phyloP scores from a whole-genome alignment of 2,113 vertebrate genomes.

The Leptobrachium leishanense region DNA sequence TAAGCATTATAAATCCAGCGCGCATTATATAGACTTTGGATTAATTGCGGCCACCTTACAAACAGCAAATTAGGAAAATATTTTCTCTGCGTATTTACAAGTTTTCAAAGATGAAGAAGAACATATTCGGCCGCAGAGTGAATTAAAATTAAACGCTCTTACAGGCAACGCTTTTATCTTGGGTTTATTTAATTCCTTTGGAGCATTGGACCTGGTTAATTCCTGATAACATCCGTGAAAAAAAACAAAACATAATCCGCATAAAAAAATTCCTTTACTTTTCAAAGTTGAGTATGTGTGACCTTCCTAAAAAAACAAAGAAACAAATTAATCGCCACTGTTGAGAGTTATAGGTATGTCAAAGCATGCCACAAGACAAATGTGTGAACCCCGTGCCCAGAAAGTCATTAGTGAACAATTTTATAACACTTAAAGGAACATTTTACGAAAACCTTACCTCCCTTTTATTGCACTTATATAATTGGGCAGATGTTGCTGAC shows the following conservation, averaged over 20 bases:
- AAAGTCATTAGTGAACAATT: no score
- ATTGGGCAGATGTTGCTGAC: no score
- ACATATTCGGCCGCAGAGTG: conserved; percentile 47
- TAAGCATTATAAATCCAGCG: conserved; percentile 72
- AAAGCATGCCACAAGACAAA: neutral
- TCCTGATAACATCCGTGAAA: conserved; percentile 33
- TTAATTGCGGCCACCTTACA: conserved; percentile 70
- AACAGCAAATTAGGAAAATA: conserved; percentile 71
- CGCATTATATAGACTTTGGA: conserved; percentile 72
- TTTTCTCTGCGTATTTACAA: conserved; percentile 57
- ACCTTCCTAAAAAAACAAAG: conserved; percentile 26
- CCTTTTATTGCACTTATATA: no score
- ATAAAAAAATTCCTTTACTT: conserved; percentile 27
- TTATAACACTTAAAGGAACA: no score
- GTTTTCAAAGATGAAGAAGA: conserved; percentile 55
- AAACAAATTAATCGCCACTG: neutral
- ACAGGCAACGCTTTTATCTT: conserved; percentile 45
- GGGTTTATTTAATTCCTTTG: conserved; percentile 20
- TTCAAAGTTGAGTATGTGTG: conserved; percentile 1
- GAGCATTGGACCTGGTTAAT: conserved; percentile 20
- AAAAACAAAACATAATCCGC: conserved; percentile 16
- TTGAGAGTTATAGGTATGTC: no score
- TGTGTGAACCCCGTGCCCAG: neutral
- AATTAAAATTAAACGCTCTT: conserved; percentile 44
- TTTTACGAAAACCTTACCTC: no score